Evolutionary conservation across 2,888 invertebrate genomes (phyloP).

Genomic region (Pseudococcus longispinus): DNA sequence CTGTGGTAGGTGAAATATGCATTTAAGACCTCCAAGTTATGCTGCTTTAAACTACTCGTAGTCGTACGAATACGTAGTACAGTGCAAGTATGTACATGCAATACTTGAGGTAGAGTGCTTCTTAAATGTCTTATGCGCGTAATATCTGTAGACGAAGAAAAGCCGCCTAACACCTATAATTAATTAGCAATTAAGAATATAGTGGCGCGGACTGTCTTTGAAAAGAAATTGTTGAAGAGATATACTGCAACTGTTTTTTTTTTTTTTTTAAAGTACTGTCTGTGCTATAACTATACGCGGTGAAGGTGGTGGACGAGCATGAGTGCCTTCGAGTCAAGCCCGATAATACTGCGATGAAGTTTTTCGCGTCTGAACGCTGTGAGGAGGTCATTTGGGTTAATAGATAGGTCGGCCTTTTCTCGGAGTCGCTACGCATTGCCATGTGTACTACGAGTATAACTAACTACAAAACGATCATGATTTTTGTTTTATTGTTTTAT

Average conservation of each 20-base stretch:
- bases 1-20: too few species aligned
- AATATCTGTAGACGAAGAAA: not conserved
- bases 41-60: too few species aligned
- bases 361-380: conserved; percentile 1
- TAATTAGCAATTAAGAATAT: conserved; percentile 9
- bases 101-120: not conserved
- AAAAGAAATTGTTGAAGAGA: conserved; percentile 42
- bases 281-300: not conserved
- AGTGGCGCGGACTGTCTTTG: conserved; percentile 40
- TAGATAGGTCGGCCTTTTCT: conserved; percentile 31
- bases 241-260: conserved; percentile 9
- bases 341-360: not conserved
- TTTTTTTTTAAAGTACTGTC: not conserved
- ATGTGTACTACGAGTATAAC: not conserved
- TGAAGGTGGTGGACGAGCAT: not conserved
- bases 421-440: not conserved
- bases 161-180: conserved; percentile 11
- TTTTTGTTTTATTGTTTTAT: conserved; percentile 43
- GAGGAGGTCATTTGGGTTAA: conserved; percentile 47
- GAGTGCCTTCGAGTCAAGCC: not conserved
- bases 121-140: not conserved
- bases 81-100: not conserved
- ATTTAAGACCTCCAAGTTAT: too few species aligned
- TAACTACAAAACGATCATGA: conserved; percentile 48
- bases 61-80: too few species aligned